Evolutionary conservation across 2,888 invertebrate genomes (phyloP), one percentile per base, ranked within the genome.

Genomic region (Hypsopygia costalis): DNA sequence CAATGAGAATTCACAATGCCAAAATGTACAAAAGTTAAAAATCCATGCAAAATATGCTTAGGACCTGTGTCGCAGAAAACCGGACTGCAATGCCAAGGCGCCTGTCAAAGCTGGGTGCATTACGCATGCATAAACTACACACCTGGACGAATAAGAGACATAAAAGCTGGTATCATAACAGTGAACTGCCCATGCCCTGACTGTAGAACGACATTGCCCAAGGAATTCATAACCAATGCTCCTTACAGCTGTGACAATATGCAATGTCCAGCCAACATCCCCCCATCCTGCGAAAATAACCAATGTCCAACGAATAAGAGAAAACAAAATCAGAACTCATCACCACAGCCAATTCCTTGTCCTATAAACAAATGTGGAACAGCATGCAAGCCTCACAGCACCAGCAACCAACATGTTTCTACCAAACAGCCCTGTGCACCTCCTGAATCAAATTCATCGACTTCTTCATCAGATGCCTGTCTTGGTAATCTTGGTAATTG

Each of bases 121-220:
- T 87, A 63, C 52, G 47, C 39, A 3, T 87, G 87, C 46, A 47
- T 85, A 0, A 70, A 80, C 47, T 85, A 78, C 47, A 82, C 83
- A 0, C 80, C 81, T 7, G 83, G 82, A 0, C 77, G 72, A 55
- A 71, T 87, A 11, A 68, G 58, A 12, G 85, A 85, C 30, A 77
- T 87, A 36, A 81, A 77, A 46, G 54, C 61, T 0, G 82, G 81
- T 1, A 47, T 71, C 1, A 81, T 86, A 21, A 68, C 63, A 44
- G 67, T 87, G 0, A 71, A 62, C 0, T 87, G 87, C n/a, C 85
- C 85, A 0, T 87, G 87, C 38, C 83, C 86, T 0, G 81, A 82
- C 28, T 87, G 87, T 44, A 68, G 62, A 30, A 66, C 75, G 0
- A 38, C 41, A 8, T 16, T 52, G 6, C 72, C 75, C 0, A 77